Evolutionary conservation across 2,888 invertebrate species (phyloP).

Genomic region (Norana najaformis): DNA sequence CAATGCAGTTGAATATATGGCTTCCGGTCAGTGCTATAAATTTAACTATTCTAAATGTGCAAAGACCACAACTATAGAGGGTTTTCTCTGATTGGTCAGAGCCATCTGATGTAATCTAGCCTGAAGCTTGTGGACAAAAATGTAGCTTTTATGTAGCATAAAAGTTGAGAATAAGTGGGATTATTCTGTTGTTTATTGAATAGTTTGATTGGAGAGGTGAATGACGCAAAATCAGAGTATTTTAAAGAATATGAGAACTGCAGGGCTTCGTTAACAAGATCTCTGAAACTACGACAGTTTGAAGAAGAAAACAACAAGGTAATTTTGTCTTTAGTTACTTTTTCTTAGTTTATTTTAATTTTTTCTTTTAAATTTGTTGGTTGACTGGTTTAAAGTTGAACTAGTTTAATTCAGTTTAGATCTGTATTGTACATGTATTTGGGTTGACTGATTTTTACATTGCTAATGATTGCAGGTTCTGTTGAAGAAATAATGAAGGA

Average conservation of each 20-base stretch:
- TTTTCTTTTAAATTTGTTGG: neutral
- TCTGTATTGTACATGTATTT: neutral
- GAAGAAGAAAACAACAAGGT: constrained; percentile 22
- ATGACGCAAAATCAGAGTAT: neutral
- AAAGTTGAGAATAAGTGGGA: neutral
- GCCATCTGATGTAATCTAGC: neutral
- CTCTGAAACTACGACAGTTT: neutral
- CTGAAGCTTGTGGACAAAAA: no score
- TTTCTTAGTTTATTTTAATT: neutral
- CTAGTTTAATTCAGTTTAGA: neutral
- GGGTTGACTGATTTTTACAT: neutral
- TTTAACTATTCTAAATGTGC: no score
- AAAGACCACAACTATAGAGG: neutral
- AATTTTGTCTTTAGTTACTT: neutral
- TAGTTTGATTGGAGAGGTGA: neutral
- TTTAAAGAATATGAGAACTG: neutral
- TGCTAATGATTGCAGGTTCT: neutral
- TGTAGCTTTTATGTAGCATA: neutral
- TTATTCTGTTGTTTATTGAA: neutral
- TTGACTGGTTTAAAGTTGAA: neutral
- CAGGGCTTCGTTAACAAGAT: neutral
- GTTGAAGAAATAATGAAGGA: constrained; percentile 5
- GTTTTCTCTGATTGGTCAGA: neutral
- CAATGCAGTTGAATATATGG: neutral
- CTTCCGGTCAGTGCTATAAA: neutral